Evolutionary conservation across 2,888 invertebrate genomes (phyloP).

Genomic region (Sialis fuliginosa): DNA sequence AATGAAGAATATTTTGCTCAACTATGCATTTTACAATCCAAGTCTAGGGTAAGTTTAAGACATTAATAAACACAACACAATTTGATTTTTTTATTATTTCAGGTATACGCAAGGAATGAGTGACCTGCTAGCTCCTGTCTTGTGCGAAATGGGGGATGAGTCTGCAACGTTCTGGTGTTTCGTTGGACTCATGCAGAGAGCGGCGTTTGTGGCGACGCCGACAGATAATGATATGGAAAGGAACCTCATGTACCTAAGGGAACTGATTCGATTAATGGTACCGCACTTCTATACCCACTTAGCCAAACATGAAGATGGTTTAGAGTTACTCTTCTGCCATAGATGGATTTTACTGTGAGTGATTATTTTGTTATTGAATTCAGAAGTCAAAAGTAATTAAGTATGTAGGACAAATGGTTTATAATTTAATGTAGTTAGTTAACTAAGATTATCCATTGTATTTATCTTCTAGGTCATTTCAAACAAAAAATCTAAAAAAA

Average conservation of each 20-base stretch:
- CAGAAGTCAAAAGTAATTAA: too few species aligned
- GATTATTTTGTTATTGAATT: slow-evolving; percentile 3
- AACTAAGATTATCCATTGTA: too few species aligned
- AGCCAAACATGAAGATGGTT: slow-evolving; percentile 65
- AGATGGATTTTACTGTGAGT: slow-evolving; percentile 83
- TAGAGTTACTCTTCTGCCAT: slow-evolving; percentile 84
- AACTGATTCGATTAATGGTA: slow-evolving; percentile 73
- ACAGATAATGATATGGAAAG: slow-evolving; percentile 90
- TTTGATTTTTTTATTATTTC: too few species aligned
- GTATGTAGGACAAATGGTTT: too few species aligned
- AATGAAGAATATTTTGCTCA: slow-evolving; percentile 84
- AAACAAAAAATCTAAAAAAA: too few species aligned
- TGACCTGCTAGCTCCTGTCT: slow-evolving; percentile 80
- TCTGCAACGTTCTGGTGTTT: slow-evolving; percentile 97
- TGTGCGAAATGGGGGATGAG: slow-evolving; percentile 87
- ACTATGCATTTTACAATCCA: slow-evolving; percentile 82
- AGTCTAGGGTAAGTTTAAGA: slow-evolving; percentile 53
- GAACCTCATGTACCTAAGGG: slow-evolving; percentile 72
- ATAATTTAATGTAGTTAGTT: too few species aligned
- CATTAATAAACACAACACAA: too few species aligned
- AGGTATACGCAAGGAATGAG: slow-evolving; percentile 91
- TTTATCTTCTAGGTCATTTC: too few species aligned
- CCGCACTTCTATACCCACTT: slow-evolving; percentile 82
- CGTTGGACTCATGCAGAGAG: slow-evolving; percentile 86
- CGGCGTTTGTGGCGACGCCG: slow-evolving; percentile 87